These are phyloP conservation scores for Cyanoramphus novaezelandiae DNA, from an alignment of 2,113 vertebrate genomes.

Conservation along the genomic window DNA sequence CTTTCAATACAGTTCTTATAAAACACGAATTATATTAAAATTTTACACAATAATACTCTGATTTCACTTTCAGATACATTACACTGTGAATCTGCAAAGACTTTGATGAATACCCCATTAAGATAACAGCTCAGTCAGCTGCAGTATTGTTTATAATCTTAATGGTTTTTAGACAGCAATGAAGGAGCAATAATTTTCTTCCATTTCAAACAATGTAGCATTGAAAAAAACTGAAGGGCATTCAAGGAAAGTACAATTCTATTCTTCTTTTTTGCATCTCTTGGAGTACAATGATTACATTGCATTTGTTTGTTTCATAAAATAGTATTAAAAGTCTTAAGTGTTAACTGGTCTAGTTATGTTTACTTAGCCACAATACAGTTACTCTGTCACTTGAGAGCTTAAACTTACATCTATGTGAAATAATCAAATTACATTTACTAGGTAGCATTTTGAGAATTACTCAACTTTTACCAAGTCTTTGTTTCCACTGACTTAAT, in stretches of 20 bases:
- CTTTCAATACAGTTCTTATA: conserved; percentile 32
- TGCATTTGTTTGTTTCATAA: conserved; percentile 22
- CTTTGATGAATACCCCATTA: conserved; percentile 73
- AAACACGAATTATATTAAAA: conserved; percentile 41
- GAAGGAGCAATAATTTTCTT: conserved; percentile 66
- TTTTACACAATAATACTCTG: conserved; percentile 46
- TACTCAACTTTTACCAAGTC: neutral
- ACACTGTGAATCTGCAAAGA: conserved; percentile 45
- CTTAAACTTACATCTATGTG: neutral
- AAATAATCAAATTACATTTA: neutral
- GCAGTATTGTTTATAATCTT: conserved; percentile 70
- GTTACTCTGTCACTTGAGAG: neutral
- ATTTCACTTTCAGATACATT: conserved; percentile 61
- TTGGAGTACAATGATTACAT: conserved; percentile 30
- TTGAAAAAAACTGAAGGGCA: conserved; percentile 47
- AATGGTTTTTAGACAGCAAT: conserved; percentile 50
- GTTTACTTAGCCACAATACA: neutral
- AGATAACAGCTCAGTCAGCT: conserved; percentile 62
- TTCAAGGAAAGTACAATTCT: conserved; percentile 36
- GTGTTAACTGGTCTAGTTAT: neutral
- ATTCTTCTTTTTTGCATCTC: conserved; percentile 29
- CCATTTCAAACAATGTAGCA: conserved; percentile 41
- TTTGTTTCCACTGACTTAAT: neutral
- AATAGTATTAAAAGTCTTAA: neutral
- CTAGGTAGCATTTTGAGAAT: neutral